Base-by-base conservation (phyloP, 2,888 invertebrate genomes). In the Eilema caniola region DNA sequence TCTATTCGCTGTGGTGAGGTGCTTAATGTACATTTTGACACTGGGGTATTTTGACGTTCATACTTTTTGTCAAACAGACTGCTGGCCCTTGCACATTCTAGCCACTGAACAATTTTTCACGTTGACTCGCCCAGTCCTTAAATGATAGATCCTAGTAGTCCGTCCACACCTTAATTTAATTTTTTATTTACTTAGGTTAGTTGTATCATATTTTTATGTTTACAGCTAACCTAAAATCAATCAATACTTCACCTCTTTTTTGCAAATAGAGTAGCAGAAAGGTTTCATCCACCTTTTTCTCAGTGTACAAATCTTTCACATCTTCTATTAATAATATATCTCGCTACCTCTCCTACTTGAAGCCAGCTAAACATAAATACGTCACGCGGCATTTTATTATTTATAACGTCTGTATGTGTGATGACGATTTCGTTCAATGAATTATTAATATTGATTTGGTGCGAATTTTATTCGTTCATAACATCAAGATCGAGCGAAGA, bases 351-450 rank as follows among this genome's bases (percentile, higher is more conserved):
- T 41, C 20, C 25, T 20, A 10, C 25, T 41, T 41, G 11, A 23
- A 41, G 20, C 41, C 25, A 20, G 4, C 53, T 25, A 41, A 80
- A 79, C 72, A 73, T 69, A 83, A 67, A 75, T 78, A 71, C 69
- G 80, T 81, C 85, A 83, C 78, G 78, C 64, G 66, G n/a, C 67
- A 72, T 86, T 87, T 53, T 53, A 53, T n/a, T 53, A 88, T 87
- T 85, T 85, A 88, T 84, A 84, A 81, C 78, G 75, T 82, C 81
- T 82, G 78, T 84, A 83, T 76, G 78, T 82, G 80, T 79, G 80
- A 77, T 80, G 85, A 85, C 86, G 80, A 83, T 84, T 81, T 79
- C 72, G 77, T 80, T 79, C 81, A 80, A 85, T 85, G 83, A 85
- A 85, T 87, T 82, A 86, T 84, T 83, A 82, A 85, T 84, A 78